phyloP scores from a whole-genome alignment of 2,888 invertebrate genomes.

The Ceriagrion tenellum region DNA sequence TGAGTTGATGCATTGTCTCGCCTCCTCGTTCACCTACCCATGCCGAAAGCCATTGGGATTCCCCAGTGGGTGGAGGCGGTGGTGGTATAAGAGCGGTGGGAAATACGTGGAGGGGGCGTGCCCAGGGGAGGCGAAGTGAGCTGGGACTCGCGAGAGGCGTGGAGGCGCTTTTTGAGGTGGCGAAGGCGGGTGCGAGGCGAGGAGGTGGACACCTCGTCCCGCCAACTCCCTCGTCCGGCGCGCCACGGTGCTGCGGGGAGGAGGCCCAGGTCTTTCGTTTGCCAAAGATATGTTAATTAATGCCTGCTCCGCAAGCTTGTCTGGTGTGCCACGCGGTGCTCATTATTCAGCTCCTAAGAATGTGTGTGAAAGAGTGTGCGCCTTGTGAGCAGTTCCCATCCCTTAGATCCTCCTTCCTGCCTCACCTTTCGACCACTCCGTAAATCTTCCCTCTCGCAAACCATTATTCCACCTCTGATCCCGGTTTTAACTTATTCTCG shows the following conservation, averaged over 20 bases:
- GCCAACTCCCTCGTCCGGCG: neutral
- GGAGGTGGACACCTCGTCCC: constrained; percentile 6
- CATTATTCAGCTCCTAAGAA: constrained; percentile 40
- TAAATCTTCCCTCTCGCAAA: neutral
- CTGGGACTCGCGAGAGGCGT: constrained; percentile 38
- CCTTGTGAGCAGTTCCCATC: neutral
- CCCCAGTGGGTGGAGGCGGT: constrained; percentile 7
- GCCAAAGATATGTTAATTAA: constrained; percentile 66
- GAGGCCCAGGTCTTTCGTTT: constrained; percentile 21
- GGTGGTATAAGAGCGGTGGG: neutral
- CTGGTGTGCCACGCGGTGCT: constrained; percentile 21
- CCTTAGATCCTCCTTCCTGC: neutral
- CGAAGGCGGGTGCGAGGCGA: constrained; percentile 17
- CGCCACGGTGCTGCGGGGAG: neutral
- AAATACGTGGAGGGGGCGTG: constrained; percentile 40
- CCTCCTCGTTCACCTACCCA: too few species aligned
- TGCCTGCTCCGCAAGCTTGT: constrained; percentile 60
- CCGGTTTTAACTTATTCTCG: neutral
- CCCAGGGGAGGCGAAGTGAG: constrained; percentile 8
- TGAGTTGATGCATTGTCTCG: too few species aligned
- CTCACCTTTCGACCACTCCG: neutral
- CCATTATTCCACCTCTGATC: neutral
- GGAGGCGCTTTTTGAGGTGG: constrained; percentile 46
- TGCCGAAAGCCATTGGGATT: neutral
- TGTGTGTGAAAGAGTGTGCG: neutral